Evolutionary conservation across 2,113 vertebrate genomes (phyloP), one percentile per base, ranked within the genome.

Genomic region (Oreochromis aureus): DNA sequence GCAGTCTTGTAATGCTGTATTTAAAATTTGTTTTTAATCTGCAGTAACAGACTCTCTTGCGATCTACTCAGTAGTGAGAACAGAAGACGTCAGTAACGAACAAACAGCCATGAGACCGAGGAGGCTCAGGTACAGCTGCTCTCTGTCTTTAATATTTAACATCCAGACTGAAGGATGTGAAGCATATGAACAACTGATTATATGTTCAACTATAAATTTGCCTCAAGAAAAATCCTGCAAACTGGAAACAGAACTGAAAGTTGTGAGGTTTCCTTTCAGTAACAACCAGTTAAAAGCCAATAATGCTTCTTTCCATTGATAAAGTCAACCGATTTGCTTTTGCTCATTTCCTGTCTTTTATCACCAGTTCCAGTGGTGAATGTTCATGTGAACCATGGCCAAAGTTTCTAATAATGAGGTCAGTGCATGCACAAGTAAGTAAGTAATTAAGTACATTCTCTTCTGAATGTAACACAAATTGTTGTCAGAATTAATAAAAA

Each of bases 51-150:
- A 71, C 13, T 71, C 66, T 6, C 7, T 44, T 71, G 66, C n/a
- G 0, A 9, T 71, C 66, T 71, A 71, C 39, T 44, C 39, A 2
- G 39, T 13, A 27, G 39, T 44, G 5, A 71, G 39, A 71, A 71
- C 7, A 1, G 39, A 24, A 71, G 0, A 71, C 2, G 0, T 44
- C 36, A 24, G 7, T 24, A 8, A 24, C 0, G 39, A 7, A 44
- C 7, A 71, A 71, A 71, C 12, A 16, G 3, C 12, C 66, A 69
- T 9, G 11, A 41, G 63, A 5, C 63, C 0, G 5, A 4, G 39
- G 39, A 71, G n/a, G n/a, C 66, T 24, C 39, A 71, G 66, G 66
- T 71, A 71, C 66, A 44, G 39, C 39, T 71, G 39, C 39, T 44
- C n/a, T 71, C 39, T 44, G 5, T 10, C 36, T 71, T 71, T 44